Conservation (phyloP, 2,797 vertebrate genomes). For the Buphagus erythrorhynchus region DNA sequence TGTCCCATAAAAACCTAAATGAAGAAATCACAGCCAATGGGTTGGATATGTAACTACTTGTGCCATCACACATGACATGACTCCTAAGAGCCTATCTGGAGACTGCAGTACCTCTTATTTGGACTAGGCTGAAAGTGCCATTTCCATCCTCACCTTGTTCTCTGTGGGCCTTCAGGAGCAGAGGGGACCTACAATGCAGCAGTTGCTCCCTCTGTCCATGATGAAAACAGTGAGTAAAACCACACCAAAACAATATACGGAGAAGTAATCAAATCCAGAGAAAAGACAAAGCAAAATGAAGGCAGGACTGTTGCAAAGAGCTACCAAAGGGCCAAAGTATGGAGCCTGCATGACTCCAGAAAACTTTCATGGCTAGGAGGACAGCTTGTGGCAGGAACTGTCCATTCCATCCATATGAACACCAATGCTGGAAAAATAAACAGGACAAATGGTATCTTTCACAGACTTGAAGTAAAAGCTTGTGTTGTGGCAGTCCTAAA, state of each 20-base stretch:
- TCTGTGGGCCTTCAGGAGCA: not conserved
- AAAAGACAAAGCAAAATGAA: not conserved
- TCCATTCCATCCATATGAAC: not conserved
- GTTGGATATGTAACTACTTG: not conserved
- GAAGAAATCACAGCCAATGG: not conserved
- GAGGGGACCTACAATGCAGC: not conserved
- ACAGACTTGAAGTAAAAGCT: not conserved
- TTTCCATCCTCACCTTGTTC: not conserved
- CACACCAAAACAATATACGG: not conserved
- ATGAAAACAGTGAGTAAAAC: not conserved
- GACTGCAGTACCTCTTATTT: not conserved
- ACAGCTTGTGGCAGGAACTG: not conserved
- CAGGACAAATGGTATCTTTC: not conserved
- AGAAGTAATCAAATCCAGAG: not conserved
- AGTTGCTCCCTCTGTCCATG: not conserved
- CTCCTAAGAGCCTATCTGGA: not conserved
- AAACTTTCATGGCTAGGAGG: not conserved
- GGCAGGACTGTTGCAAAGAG: not conserved
- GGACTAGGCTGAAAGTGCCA: not conserved
- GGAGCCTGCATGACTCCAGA: not conserved
- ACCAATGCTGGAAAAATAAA: not conserved
- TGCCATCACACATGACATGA: not conserved
- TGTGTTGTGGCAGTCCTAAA: not conserved
- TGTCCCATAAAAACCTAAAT: not conserved
- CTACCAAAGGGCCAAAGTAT: not conserved